Percentiles rank a stretch among this genome's conserved stretches.
Evolutionary conservation across 2,113 vertebrate species (phyloP).

Genomic region (Vireo altiloquus): DNA sequence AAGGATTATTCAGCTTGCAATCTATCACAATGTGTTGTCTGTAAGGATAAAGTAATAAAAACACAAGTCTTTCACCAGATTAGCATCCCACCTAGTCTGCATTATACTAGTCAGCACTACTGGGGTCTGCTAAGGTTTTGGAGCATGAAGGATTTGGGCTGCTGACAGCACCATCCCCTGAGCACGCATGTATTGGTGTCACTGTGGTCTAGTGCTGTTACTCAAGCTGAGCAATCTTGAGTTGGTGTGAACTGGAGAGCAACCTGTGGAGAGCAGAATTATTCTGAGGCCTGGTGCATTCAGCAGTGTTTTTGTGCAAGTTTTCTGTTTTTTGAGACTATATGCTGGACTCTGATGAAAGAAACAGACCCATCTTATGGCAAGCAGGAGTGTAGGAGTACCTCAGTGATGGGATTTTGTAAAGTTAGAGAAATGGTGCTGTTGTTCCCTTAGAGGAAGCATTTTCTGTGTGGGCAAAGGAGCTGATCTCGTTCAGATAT

Average conservation of each 20-base stretch:
- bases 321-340: not conserved
- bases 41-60: not conserved
- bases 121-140: not conserved
- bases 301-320: not conserved
- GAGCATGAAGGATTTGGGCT: not conserved
- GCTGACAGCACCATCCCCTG: not conserved
- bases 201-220: not conserved
- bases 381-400: not conserved
- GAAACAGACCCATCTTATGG: fast-evolving
- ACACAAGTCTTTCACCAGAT: not conserved
- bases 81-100: not conserved
- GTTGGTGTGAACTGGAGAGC: not conserved
- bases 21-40: not conserved
- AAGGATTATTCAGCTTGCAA: not conserved
- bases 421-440: not conserved
- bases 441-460: not conserved
- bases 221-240: not conserved
- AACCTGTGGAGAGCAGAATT: not conserved
- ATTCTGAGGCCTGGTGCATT: not conserved
- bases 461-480: not conserved
- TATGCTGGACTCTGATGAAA: not conserved
- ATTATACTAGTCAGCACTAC: not conserved
- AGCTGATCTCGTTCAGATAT: not conserved
- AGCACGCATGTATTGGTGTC: not conserved
- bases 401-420: not conserved